Evolutionary conservation across 2,113 vertebrate species (phyloP).

Genomic region (Coturnix japonica): DNA sequence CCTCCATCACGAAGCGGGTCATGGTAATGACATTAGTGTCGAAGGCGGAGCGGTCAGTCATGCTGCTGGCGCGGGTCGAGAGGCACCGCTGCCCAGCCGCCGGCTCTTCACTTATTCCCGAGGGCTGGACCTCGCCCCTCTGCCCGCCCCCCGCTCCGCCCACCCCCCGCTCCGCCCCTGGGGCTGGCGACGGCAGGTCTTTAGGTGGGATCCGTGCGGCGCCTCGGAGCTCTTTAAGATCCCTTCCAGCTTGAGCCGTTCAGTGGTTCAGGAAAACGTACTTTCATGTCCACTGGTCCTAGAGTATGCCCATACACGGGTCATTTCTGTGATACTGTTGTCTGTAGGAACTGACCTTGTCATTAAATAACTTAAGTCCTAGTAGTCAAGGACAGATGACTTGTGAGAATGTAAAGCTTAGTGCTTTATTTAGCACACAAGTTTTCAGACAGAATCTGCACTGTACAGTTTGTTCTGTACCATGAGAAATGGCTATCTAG

Average conservation of each 20-base stretch:
- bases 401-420: neutral
- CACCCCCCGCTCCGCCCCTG: too few relatives aligned
- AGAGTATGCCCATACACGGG: neutral
- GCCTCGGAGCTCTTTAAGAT: too few relatives aligned
- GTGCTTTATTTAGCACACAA: neutral
- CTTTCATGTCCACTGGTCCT: neutral
- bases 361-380: neutral
- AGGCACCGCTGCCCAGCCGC: rapidly evolving
- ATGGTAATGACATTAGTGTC: conserved; percentile 93
- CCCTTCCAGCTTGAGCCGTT: too few relatives aligned
- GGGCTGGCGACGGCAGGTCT: too few relatives aligned
- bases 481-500: neutral
- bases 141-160: too few relatives aligned
- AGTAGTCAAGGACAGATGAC: neutral
- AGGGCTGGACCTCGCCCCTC: too few relatives aligned
- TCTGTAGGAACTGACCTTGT: neutral
- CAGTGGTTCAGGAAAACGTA: neutral
- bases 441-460: neutral
- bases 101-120: neutral
- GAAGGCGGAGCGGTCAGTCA: conserved; percentile 88
- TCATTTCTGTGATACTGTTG: neutral
- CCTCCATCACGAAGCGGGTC: conserved; percentile 94
- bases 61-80: conserved; percentile 8
- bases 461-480: neutral
- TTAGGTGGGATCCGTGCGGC: too few relatives aligned